Conservation (phyloP, 2,797 vertebrate genomes). For the Accipiter superciliosus region DNA sequence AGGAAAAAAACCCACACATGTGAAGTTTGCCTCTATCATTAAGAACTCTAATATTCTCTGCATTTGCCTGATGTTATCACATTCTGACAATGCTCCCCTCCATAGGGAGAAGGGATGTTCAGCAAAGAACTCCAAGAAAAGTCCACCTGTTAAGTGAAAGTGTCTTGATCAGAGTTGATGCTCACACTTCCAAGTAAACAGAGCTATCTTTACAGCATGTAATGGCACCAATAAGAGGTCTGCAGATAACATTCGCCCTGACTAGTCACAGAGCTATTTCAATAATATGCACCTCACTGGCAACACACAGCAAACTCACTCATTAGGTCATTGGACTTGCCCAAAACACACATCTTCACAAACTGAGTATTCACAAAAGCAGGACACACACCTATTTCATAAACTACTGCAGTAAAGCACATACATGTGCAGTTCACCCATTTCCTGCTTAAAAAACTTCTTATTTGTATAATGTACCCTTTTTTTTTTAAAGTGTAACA, state of each 20-base stretch:
- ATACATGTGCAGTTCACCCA: background rate
- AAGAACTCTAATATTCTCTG: background rate
- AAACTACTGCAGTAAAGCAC: background rate
- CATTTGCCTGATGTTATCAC: background rate
- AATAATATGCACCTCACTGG: background rate
- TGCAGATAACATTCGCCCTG: slow-evolving; percentile 74
- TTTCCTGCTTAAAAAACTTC: background rate
- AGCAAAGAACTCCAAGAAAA: background rate
- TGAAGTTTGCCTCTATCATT: background rate
- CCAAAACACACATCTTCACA: background rate
- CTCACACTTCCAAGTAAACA: slow-evolving; percentile 81
- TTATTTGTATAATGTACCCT: background rate
- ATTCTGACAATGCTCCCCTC: background rate
- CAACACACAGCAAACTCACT: background rate
- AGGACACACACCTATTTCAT: background rate
- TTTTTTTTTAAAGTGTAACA: background rate
- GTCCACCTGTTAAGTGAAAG: slow-evolving; percentile 18
- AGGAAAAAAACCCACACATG: background rate
- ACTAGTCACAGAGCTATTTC: slow-evolving; percentile 59
- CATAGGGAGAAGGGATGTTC: background rate
- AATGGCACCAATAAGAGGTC: slow-evolving; percentile 69
- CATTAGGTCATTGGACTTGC: background rate
- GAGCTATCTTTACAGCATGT: slow-evolving; percentile 69
- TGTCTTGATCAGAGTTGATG: slow-evolving; percentile 31
- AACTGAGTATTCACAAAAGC: background rate